phyloP scores from a whole-genome alignment of 2,888 invertebrate species.

The Rhagophthalmus giganteus region DNA sequence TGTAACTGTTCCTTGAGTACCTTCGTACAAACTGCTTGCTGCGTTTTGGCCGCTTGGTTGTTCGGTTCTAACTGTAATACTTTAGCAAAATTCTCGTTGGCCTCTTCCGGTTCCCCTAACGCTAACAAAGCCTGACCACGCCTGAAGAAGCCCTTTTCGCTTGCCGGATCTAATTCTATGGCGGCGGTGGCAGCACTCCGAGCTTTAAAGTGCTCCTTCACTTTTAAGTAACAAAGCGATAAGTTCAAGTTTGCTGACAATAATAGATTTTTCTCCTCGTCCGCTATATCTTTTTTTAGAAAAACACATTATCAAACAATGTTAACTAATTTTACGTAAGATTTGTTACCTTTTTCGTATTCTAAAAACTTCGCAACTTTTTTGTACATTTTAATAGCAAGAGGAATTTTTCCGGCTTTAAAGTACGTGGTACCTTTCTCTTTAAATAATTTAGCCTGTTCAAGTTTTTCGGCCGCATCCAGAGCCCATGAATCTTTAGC shows the following conservation, averaged over 20 bases:
- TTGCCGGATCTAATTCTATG: conserved; percentile 71
- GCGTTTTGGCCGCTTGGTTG: conserved; percentile 86
- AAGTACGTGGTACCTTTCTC: conserved; percentile 91
- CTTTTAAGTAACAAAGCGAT: conserved; percentile 78
- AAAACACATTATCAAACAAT: conserved; percentile 3
- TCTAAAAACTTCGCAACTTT: conserved; percentile 71
- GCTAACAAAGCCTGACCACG: conserved; percentile 79
- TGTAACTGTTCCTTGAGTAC: conserved; percentile 74
- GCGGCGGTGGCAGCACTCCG: conserved; percentile 77
- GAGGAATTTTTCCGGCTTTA: conserved; percentile 72
- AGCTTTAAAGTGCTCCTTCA: conserved; percentile 70
- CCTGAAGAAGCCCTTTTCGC: conserved; percentile 89
- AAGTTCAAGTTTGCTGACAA: conserved; percentile 79
- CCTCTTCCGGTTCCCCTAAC: conserved; percentile 76
- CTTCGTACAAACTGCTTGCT: conserved; percentile 71
- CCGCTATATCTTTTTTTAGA: conserved; percentile 53
- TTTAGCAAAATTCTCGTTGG: conserved; percentile 75
- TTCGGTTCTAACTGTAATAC: conserved; percentile 78
- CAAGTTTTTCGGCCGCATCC: conserved; percentile 76
- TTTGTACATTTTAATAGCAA: conserved; percentile 87
- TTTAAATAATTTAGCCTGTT: conserved; percentile 80
- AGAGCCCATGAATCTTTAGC: conserved; percentile 82
- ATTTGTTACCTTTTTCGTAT: conserved; percentile 55
- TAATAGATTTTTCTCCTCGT: conserved; percentile 61
- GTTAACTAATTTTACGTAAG: background rate